Percentiles rank a stretch among this genome's conserved stretches.
Evolutionary conservation across 2,888 invertebrate species (phyloP).

Genomic region (Diaperis boleti): DNA sequence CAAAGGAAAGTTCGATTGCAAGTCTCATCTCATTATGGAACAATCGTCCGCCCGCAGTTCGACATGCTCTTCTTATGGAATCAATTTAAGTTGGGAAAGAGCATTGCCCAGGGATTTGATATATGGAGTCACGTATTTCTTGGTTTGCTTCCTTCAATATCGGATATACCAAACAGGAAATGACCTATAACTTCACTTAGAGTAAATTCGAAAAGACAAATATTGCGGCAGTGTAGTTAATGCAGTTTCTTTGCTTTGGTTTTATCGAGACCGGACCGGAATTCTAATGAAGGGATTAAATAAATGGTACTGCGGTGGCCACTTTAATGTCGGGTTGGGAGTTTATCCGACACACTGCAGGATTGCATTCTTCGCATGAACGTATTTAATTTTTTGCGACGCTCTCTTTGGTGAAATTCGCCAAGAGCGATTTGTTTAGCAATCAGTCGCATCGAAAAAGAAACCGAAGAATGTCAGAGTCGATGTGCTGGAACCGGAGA

Average conservation of each 20-base stretch:
- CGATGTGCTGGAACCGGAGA: constrained; percentile 9
- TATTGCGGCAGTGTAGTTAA: constrained; percentile 34
- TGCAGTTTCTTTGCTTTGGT: constrained; percentile 36
- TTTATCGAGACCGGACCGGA: constrained; percentile 20
- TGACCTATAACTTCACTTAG: constrained; percentile 43
- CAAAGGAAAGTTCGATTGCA: no score
- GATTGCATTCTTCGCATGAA: not conserved
- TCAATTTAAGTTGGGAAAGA: constrained; percentile 43
- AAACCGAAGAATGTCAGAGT: constrained; percentile 1
- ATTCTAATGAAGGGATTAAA: constrained; percentile 34
- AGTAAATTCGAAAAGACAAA: constrained; percentile 41
- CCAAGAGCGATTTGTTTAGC: constrained; percentile 12
- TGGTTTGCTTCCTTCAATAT: constrained; percentile 39
- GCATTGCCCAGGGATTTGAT: constrained; percentile 43
- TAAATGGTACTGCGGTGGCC: constrained; percentile 16
- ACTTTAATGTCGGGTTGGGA: constrained; percentile 16
- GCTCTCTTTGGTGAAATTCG: not conserved
- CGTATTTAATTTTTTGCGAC: not conserved
- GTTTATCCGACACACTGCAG: no score
- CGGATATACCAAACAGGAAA: constrained; percentile 42
- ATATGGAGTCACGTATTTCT: constrained; percentile 44
- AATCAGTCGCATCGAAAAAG: constrained; percentile 3
- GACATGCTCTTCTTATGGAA: constrained; percentile 34
- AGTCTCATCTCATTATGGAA: not conserved
- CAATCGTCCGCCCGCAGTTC: no score